Percentiles rank a stretch among this genome's conserved stretches.
phyloP scores from a whole-genome alignment of 2,113 vertebrate genomes.

The Lepus americanus region DNA sequence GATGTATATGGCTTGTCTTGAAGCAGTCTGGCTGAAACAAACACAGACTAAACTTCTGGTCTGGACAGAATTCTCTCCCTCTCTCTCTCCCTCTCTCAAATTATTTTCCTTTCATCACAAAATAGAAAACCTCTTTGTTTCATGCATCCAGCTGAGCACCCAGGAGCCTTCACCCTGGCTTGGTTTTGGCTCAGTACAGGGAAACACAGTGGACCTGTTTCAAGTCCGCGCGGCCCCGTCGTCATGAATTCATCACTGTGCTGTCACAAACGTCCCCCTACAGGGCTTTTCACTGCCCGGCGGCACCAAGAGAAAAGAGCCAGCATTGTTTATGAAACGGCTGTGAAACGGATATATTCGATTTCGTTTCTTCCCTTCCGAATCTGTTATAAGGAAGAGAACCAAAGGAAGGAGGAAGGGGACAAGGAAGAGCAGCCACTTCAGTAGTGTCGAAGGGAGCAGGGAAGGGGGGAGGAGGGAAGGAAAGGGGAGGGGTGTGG shows the following conservation, averaged over 20 bases:
- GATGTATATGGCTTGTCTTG: neutral
- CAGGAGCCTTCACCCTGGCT: slow-evolving; percentile 26
- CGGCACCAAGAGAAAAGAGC: slow-evolving; percentile 53
- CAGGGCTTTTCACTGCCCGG: slow-evolving; percentile 31
- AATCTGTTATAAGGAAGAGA: slow-evolving; percentile 11
- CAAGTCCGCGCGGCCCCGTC: neutral
- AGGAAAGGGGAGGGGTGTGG: neutral
- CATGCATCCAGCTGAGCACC: slow-evolving; percentile 20
- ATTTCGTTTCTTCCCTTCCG: slow-evolving; percentile 23
- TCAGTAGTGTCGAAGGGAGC: neutral
- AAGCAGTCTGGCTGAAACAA: slow-evolving; percentile 62
- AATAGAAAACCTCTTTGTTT: slow-evolving; percentile 70
- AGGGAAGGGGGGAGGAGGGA: neutral
- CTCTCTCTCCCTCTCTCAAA: neutral
- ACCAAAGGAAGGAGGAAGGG: slow-evolving; percentile 24
- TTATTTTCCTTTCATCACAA: slow-evolving; percentile 72
- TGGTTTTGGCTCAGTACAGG: slow-evolving; percentile 44
- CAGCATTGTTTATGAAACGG: slow-evolving; percentile 66
- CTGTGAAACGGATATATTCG: slow-evolving; percentile 72
- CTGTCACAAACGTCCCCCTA: slow-evolving; percentile 68
- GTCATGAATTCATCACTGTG: slow-evolving; percentile 55
- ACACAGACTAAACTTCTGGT: slow-evolving; percentile 61
- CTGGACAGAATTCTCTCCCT: neutral
- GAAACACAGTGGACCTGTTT: slow-evolving; percentile 47
- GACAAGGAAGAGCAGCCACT: neutral